Base-by-base conservation (phyloP, 92 coral and sea anemone species). In the Heliopora coerulea region DNA sequence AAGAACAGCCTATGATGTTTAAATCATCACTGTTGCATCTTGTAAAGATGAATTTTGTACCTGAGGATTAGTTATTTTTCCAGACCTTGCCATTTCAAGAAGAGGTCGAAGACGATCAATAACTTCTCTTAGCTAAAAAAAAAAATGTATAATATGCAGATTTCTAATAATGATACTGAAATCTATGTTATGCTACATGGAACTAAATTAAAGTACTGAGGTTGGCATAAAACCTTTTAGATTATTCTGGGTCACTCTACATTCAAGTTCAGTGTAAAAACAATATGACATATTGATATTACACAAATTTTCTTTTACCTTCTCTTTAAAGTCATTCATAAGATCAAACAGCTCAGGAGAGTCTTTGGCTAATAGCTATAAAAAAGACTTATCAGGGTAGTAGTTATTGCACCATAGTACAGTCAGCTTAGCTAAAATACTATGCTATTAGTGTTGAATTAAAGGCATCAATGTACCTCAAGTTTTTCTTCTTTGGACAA, bases 341-440 rank as follows among this genome's bases (percentile, higher is more conserved):
- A 93, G 91, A 44, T 87, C 90, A 79, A 93, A 84, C 29, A 93
- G 89, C 50, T 93, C 98, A 29, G 98, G 98, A 14, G 98, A 93
- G 59, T 93, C 93, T 75, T 87, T 83, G 56, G 86, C 81, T 48
- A 93, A 63, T 46, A 93, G 83, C 98, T 93, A 69, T 6, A 61
- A 35, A 75, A 61, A 58, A 59, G 41, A 48, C 20, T 0, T 3
- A 0, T n/a, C n/a, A n/a, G n/a, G n/a, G n/a, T n/a, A n/a, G n/a
- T n/a, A n/a, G n/a, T n/a, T 46, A 12, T 34, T 37, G 42, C 44
- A 58, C 0, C 42, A 31, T 32, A 0, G 30, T 40, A 3, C 49
- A 46, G 29, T 37, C 42, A 37, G n/a, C n/a, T n/a, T n/a, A n/a
- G n/a, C n/a, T n/a, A n/a, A n/a, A n/a, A n/a, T n/a, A n/a, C n/a